phyloP scores from a whole-genome alignment of 2,888 invertebrate genomes.

The Cheilosia scutellata region DNA sequence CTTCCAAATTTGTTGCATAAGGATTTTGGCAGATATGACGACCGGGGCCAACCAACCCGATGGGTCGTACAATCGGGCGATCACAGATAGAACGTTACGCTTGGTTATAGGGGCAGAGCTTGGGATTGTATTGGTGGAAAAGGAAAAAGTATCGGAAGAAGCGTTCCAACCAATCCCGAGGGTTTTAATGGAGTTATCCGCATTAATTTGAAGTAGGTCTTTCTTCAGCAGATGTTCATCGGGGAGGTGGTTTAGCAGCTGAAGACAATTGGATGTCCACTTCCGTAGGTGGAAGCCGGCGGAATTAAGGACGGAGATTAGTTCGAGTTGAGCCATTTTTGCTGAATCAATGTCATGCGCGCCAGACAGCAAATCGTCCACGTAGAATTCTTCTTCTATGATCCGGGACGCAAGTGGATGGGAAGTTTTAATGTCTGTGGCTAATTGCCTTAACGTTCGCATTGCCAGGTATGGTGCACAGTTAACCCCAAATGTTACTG shows the following conservation, averaged over 20 bases:
- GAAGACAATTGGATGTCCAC: constrained; percentile 10
- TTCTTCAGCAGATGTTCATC: neutral
- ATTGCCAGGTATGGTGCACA: constrained; percentile 2
- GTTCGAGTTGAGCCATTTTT: neutral
- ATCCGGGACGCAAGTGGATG: constrained; percentile 6
- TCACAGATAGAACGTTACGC: constrained; percentile 43
- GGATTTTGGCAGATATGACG: constrained; percentile 4
- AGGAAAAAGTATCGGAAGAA: neutral
- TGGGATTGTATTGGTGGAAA: neutral
- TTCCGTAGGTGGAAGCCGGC: constrained; percentile 12
- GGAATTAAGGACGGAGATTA: neutral
- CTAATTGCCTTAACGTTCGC: neutral
- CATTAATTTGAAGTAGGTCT: neutral
- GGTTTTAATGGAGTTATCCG: neutral
- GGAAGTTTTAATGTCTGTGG: neutral
- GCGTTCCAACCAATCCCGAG: constrained; percentile 21
- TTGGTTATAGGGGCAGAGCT: constrained; percentile 11
- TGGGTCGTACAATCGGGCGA: constrained; percentile 48
- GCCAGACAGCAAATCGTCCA: constrained; percentile 19
- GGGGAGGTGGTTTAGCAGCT: neutral
- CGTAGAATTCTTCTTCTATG: constrained; percentile 10
- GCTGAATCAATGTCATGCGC: constrained; percentile 15
- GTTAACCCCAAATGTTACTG: constrained; percentile 3
- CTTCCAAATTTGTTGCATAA: constrained; percentile 33
- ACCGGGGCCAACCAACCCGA: constrained; percentile 30